These are phyloP conservation scores for Columba livia DNA, from an alignment of 2,113 vertebrate species.

Conservation along the genomic window DNA sequence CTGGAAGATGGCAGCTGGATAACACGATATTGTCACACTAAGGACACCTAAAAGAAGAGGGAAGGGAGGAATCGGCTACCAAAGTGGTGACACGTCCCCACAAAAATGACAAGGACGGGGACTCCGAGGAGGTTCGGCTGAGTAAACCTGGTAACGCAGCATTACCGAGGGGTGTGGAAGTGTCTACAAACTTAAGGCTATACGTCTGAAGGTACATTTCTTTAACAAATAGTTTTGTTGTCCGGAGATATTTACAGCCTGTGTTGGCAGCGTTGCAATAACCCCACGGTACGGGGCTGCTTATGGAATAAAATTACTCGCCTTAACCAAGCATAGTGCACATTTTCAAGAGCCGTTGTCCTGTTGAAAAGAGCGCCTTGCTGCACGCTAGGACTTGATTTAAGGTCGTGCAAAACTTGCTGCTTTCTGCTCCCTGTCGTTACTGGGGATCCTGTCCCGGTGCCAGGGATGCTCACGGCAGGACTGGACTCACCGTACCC, in stretches of 20 bases:
- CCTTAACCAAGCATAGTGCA: conserved; percentile 43
- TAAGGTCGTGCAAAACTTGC: fast-evolving
- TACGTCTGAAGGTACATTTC: neutral
- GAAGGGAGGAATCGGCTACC: neutral
- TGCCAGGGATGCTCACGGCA: neutral
- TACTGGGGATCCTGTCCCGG: neutral
- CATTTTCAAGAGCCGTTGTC: neutral
- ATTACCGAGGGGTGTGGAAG: neutral
- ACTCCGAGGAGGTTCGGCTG: neutral
- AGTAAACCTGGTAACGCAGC: neutral
- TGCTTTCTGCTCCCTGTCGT: neutral
- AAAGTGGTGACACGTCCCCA: neutral
- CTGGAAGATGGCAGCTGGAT: neutral
- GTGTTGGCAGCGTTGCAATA: neutral
- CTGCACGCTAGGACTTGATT: neutral
- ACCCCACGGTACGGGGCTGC: neutral
- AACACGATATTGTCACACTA: fast-evolving
- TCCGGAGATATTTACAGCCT: conserved; percentile 23
- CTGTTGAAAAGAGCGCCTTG: neutral
- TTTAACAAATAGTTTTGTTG: conserved; percentile 40
- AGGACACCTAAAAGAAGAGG: neutral
- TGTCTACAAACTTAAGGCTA: neutral
- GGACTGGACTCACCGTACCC: fast-evolving
- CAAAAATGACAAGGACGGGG: neutral
- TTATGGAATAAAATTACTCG: neutral